Evolutionary conservation across 2,888 invertebrate species (phyloP).

Genomic region (Orthonevra nobilis): DNA sequence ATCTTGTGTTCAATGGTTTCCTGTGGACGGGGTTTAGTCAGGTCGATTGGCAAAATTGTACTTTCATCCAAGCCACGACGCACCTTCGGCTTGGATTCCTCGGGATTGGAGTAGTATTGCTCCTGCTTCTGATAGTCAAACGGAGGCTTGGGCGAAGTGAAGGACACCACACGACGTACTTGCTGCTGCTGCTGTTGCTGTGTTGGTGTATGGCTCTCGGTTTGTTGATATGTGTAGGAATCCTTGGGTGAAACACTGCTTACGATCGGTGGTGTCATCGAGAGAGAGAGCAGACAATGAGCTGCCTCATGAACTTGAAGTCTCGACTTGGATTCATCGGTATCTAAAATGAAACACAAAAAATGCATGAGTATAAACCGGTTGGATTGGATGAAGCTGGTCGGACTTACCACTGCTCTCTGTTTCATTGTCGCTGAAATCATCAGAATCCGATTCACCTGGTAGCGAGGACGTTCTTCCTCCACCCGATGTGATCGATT

Average conservation of each 20-base stretch:
- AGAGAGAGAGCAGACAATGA: constrained; percentile 88
- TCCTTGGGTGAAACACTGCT: constrained; percentile 78
- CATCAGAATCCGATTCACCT: constrained; percentile 85
- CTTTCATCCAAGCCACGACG: constrained; percentile 75
- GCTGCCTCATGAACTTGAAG: constrained; percentile 92
- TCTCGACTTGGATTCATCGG: constrained; percentile 86
- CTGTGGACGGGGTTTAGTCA: constrained; percentile 77
- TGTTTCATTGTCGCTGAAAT: constrained; percentile 84
- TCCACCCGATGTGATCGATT: constrained; percentile 78
- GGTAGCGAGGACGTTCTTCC: constrained; percentile 79
- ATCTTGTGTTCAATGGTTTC: constrained; percentile 17
- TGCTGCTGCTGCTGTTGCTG: constrained; percentile 46
- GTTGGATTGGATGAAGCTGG: no score
- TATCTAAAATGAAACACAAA: constrained; percentile 78
- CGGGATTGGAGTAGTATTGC: constrained; percentile 80
- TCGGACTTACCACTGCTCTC: constrained; percentile 84
- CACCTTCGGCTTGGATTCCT: constrained; percentile 76
- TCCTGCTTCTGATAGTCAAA: constrained; percentile 80
- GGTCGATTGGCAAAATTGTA: constrained; percentile 77
- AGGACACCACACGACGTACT: constrained; percentile 74
- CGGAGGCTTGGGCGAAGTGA: constrained; percentile 79
- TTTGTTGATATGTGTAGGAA: constrained; percentile 70
- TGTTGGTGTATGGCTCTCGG: constrained; percentile 34
- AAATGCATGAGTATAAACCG: background rate
- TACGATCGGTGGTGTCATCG: constrained; percentile 81